Evolutionary conservation across 2,888 invertebrate genomes (phyloP).

Genomic region (Pharmacophagus antenor): DNA sequence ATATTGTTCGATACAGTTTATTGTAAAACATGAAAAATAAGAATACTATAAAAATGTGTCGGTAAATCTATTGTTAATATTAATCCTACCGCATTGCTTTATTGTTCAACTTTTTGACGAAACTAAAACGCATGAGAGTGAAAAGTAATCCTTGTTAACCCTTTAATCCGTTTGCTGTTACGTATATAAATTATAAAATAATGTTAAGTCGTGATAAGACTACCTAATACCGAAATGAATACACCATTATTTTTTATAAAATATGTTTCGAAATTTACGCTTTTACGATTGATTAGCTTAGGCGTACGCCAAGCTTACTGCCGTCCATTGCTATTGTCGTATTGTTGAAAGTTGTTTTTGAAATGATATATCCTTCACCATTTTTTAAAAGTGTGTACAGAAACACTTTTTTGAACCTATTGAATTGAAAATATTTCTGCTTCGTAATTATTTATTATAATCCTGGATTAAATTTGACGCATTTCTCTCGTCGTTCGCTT

Average conservation of each 20-base stretch:
- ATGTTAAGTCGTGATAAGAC: not conserved
- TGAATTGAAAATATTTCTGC: no score
- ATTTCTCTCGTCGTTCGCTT: no score
- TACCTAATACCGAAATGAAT: not conserved
- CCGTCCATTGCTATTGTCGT: conserved; percentile 62
- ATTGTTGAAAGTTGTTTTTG: conserved; percentile 38
- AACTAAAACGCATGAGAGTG: not conserved
- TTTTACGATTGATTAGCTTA: conserved; percentile 33
- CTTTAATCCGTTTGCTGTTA: not conserved
- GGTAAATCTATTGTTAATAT: no score
- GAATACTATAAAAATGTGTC: no score
- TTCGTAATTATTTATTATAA: not conserved
- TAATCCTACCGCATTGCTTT: no score
- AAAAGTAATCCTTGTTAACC: not conserved
- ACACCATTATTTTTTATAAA: conserved; percentile 18
- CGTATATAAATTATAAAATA: not conserved
- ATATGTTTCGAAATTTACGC: conserved; percentile 28
- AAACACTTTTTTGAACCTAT: no score
- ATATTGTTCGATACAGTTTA: no score
- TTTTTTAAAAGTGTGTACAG: conserved; percentile 21
- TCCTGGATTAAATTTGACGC: not conserved
- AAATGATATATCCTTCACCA: conserved; percentile 25
- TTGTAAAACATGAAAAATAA: no score
- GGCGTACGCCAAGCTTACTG: conserved; percentile 58
- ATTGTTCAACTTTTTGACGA: no score